phyloP scores from a whole-genome alignment of 2,888 invertebrate genomes.

The Pachycephus smyrnensis region DNA sequence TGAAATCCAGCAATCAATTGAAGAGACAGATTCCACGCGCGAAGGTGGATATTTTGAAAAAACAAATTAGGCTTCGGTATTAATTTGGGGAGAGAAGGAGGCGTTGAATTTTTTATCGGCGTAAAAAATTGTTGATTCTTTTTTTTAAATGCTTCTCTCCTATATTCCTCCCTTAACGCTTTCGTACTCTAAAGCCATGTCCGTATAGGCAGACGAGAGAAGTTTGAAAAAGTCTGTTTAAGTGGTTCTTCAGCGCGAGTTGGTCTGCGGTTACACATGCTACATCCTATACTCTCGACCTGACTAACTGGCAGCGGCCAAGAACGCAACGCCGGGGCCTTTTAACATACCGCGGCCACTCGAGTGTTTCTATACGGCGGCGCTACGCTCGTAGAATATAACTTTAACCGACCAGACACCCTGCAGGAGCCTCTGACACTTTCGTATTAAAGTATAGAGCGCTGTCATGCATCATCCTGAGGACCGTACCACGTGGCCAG shows the following conservation, averaged over 20 bases:
- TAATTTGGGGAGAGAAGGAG: neutral
- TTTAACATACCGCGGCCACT: slow-evolving; percentile 50
- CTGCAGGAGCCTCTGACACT: slow-evolving; percentile 20
- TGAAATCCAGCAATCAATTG: neutral
- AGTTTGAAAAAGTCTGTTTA: slow-evolving; percentile 27
- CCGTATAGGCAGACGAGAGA: slow-evolving; percentile 5
- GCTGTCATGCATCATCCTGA: slow-evolving; percentile 38
- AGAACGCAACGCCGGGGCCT: slow-evolving; percentile 25
- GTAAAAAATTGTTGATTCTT: neutral
- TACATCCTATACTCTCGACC: slow-evolving; percentile 13
- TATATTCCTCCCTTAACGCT: neutral
- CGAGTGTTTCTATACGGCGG: slow-evolving; percentile 35
- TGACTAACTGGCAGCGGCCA: neutral
- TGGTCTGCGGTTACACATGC: slow-evolving; percentile 33
- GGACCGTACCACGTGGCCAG: slow-evolving; percentile 40
- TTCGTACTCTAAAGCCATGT: neutral
- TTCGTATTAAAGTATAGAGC: slow-evolving; percentile 10
- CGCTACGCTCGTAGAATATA: neutral
- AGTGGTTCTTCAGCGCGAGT: slow-evolving; percentile 32
- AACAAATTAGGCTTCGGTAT: neutral
- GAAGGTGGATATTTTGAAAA: neutral
- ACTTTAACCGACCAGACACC: slow-evolving; percentile 9
- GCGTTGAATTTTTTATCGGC: too few species aligned
- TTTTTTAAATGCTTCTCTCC: neutral
- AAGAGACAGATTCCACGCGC: too few species aligned